A percentile compares a stretch with the other conserved stretches of the same genome.
Conservation (phyloP, 2,888 invertebrate species). For the Tinea trinotella region DNA sequence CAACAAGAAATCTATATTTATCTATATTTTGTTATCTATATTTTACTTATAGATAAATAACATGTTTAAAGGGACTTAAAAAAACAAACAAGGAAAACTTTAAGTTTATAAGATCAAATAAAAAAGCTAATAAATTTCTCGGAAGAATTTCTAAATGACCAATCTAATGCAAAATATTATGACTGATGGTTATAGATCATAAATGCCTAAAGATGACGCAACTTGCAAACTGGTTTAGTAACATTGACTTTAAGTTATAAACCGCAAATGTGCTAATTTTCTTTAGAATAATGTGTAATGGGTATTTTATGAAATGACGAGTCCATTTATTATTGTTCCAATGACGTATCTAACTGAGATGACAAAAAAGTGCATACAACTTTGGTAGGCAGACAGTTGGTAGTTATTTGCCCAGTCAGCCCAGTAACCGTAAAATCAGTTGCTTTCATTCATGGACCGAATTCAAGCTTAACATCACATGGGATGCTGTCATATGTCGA, state of each 20-base stretch:
- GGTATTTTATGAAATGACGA: not conserved
- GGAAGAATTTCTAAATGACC: slow-evolving; percentile 10
- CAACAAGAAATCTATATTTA: no score
- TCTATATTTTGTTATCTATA: no score
- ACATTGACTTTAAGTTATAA: not conserved
- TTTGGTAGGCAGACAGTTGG: no score
- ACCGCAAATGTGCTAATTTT: not conserved
- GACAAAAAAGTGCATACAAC: no score
- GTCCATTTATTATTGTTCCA: not conserved
- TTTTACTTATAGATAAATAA: no score
- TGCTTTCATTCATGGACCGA: no score
- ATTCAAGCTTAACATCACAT: no score
- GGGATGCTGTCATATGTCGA: no score
- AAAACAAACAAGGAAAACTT: not conserved
- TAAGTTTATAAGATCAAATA: not conserved
- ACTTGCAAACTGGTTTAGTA: not conserved
- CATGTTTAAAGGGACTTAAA: no score
- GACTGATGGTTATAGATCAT: not conserved
- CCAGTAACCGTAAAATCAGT: no score
- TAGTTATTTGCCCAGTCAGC: no score
- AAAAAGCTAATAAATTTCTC: not conserved
- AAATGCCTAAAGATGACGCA: not conserved
- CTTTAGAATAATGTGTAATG: not conserved
- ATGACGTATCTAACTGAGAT: no score
- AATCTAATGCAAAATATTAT: not conserved